A percentile compares a stretch with the other conserved stretches of the same genome.
These are phyloP conservation scores for Prosopocoilus inquinatus DNA, from an alignment of 2,888 invertebrate species.

Conservation along the genomic window DNA sequence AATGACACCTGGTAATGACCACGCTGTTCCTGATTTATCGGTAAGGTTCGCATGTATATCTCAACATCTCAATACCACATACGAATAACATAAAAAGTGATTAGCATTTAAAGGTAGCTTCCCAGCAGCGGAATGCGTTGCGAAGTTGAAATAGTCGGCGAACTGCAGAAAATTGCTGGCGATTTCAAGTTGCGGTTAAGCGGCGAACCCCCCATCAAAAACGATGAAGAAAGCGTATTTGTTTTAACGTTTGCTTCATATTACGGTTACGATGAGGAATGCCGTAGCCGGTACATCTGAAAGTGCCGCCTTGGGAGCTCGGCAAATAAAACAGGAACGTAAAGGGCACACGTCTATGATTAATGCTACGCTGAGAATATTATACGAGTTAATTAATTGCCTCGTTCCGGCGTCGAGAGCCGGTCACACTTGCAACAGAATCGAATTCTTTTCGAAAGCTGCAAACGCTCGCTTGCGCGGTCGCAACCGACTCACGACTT, in stretches of 20 bases:
- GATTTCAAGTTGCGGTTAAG: background rate
- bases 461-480: background rate
- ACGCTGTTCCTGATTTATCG: background rate
- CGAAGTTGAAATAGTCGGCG: too few relatives aligned
- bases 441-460: conserved; percentile 1
- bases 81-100: too few relatives aligned
- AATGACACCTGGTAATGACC: conserved; percentile 33
- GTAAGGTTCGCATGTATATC: too few relatives aligned
- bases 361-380: conserved; percentile 2
- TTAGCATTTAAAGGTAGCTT: too few relatives aligned
- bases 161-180: background rate
- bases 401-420: conserved; percentile 4
- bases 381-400: conserved; percentile 4
- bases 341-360: conserved; percentile 5
- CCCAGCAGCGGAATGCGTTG: too few relatives aligned
- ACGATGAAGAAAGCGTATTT: background rate
- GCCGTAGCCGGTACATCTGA: background rate
- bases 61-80: too few relatives aligned
- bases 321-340: background rate
- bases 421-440: conserved; percentile 2
- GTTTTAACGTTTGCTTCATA: background rate
- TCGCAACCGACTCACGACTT: background rate
- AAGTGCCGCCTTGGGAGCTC: background rate
- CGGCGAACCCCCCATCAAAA: background rate
- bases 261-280: background rate